These are phyloP conservation scores for Pantala flavescens DNA, from an alignment of 1,140 invertebrate species.

Conservation along the genomic window DNA sequence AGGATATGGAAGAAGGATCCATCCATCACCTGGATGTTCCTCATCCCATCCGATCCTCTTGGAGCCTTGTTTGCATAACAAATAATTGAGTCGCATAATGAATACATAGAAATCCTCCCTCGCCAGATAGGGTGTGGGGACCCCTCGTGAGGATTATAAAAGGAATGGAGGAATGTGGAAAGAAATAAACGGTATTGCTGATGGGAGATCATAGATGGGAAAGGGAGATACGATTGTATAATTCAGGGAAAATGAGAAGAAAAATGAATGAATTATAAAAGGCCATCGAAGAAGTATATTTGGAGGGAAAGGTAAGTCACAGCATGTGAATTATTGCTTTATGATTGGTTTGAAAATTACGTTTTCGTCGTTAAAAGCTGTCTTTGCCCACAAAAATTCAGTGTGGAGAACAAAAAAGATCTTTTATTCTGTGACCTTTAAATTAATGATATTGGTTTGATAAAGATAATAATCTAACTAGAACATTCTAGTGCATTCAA, in stretches of 20 bases:
- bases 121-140: slow-evolving; percentile 11
- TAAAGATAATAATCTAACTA: too few relatives aligned
- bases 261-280: not conserved
- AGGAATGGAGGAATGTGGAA: not conserved
- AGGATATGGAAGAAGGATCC: not conserved
- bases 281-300: too few relatives aligned
- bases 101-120: slow-evolving; percentile 11
- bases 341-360: too few relatives aligned
- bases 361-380: too few relatives aligned
- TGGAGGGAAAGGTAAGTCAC: too few relatives aligned
- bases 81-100: slow-evolving; percentile 16
- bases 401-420: too few relatives aligned
- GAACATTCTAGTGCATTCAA: too few relatives aligned
- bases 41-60: not conserved
- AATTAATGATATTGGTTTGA: too few relatives aligned
- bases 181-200: too few relatives aligned
- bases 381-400: too few relatives aligned
- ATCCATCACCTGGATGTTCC: not conserved
- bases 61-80: slow-evolving; percentile 15
- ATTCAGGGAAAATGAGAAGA: not conserved
- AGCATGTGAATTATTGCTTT: too few relatives aligned
- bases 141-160: not conserved
- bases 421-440: too few relatives aligned
- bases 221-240: not conserved
- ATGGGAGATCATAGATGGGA: not conserved